phyloP scores from a whole-genome alignment of 2,113 vertebrate species.

The Tenrec ecaudatus region DNA sequence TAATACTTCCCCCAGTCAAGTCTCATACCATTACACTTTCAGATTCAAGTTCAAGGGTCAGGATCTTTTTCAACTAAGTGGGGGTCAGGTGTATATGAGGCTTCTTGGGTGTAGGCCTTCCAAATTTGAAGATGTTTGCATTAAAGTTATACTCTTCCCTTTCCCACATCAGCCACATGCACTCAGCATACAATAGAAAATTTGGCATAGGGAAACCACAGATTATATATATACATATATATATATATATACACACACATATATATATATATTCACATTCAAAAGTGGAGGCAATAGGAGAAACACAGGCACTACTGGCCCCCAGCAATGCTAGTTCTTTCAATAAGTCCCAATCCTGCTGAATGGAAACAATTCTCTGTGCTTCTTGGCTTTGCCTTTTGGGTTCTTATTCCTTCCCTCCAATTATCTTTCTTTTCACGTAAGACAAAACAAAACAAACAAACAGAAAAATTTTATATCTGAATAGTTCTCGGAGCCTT shows the following conservation, averaged over 20 bases:
- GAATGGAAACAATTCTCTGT: not conserved
- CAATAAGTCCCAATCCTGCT: not conserved
- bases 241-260: too few relatives aligned
- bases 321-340: constrained; percentile 3
- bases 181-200: not conserved
- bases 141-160: not conserved
- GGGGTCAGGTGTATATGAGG: not conserved
- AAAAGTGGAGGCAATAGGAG: not conserved
- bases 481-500: not conserved
- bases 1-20: not conserved
- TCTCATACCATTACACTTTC: not conserved
- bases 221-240: too few relatives aligned
- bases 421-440: constrained; percentile 50
- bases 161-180: not conserved
- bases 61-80: constrained; percentile 15
- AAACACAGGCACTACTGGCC: not conserved
- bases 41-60: constrained; percentile 29
- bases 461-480: too few relatives aligned
- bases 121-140: not conserved
- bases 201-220: constrained; percentile 27
- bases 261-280: constrained; percentile 53
- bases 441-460: not conserved
- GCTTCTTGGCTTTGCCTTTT: not conserved
- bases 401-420: constrained; percentile 46
- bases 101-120: not conserved